These are phyloP conservation scores for Myodes glareolus DNA, from an alignment of 2,113 vertebrate species.

Conservation along the genomic window DNA sequence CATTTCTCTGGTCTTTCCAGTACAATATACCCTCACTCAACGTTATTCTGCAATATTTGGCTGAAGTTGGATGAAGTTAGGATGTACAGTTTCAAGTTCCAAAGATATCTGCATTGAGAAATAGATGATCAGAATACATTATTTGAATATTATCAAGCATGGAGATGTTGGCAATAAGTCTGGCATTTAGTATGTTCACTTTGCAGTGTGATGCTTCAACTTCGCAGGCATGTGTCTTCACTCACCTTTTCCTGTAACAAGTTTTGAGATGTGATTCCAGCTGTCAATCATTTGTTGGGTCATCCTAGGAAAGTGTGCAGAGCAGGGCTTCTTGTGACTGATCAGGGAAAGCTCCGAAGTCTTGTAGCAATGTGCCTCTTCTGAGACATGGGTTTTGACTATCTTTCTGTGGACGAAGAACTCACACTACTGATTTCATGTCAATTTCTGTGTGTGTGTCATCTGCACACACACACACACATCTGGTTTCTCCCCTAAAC, in stretches of 20 bases:
- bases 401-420: too few species aligned
- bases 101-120: constrained; percentile 2
- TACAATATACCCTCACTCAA: not conserved
- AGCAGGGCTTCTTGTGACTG: not conserved
- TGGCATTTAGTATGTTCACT: not conserved
- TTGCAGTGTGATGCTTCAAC: not conserved
- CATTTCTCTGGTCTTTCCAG: not conserved
- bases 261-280: not conserved
- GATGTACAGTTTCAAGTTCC: not conserved
- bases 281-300: not conserved
- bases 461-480: not conserved
- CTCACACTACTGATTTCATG: not conserved
- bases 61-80: not conserved
- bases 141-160: not conserved
- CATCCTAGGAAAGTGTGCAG: not conserved
- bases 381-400: not conserved
- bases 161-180: not conserved
- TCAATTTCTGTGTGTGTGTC: not conserved
- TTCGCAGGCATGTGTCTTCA: not conserved
- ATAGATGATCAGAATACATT: not conserved
- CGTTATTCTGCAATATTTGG: not conserved
- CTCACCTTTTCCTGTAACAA: not conserved
- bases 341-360: not conserved
- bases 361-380: not conserved
- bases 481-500: not conserved